Conservation (phyloP, 2,797 vertebrate genomes). For the Leucoraja ocellata region DNA sequence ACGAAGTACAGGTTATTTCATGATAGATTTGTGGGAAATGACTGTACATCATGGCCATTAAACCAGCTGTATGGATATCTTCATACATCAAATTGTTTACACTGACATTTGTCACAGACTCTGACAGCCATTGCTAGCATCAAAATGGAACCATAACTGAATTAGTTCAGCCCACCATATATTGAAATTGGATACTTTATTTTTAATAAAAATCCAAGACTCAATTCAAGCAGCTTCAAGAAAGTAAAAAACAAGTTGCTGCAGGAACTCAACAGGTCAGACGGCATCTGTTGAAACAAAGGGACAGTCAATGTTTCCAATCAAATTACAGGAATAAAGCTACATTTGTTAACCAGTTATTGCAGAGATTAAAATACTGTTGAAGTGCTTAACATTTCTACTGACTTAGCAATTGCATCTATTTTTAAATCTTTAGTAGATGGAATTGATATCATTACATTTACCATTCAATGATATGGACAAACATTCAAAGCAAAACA, state of each 20-base stretch:
- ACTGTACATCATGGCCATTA: constrained; percentile 2
- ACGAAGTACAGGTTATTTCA: constrained; percentile 29
- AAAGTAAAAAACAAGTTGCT: too few species aligned
- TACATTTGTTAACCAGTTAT: neutral
- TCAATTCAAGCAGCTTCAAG: neutral
- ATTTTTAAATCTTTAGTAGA: neutral
- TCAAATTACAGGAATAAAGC: neutral
- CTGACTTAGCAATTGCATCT: neutral
- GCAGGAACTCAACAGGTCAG: too few species aligned
- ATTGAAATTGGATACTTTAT: neutral
- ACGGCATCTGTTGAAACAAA: too few species aligned
- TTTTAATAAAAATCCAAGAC: neutral
- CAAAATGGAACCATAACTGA: constrained; percentile 10
- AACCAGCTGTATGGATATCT: neutral
- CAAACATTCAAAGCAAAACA: neutral
- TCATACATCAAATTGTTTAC: neutral
- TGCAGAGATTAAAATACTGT: constrained; percentile 2
- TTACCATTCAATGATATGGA: neutral
- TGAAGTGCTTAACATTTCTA: neutral
- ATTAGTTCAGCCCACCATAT: neutral
- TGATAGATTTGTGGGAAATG: constrained; percentile 13
- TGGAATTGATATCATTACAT: neutral
- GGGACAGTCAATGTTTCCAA: too few species aligned
- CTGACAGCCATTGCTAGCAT: neutral
- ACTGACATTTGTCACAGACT: constrained; percentile 12